phyloP scores from a whole-genome alignment of 2,797 vertebrate genomes.

The Presbytis comata region DNA sequence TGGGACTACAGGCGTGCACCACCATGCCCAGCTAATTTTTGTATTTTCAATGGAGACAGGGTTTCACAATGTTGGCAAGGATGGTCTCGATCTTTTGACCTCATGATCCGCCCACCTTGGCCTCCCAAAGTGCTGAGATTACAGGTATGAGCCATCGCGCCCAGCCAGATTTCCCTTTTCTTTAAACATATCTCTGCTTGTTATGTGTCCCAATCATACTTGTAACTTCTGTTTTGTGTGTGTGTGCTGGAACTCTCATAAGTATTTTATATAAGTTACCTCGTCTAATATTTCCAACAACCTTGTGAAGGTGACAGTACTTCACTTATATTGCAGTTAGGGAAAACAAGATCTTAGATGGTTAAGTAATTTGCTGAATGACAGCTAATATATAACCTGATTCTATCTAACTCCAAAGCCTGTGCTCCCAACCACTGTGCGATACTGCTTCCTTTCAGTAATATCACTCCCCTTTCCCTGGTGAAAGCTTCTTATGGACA shows the following conservation, averaged over 20 bases:
- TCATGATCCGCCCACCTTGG: too few species aligned
- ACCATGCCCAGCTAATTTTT: too few species aligned
- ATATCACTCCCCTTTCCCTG: not conserved
- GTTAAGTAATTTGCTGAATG: slow-evolving; percentile 30
- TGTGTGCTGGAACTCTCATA: not conserved
- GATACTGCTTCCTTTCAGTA: not conserved
- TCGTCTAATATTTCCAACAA: slow-evolving; percentile 37
- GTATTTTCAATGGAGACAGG: too few species aligned
- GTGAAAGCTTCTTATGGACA: not conserved
- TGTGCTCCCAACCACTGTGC: not conserved
- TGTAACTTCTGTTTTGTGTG: not conserved
- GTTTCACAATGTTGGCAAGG: too few species aligned
- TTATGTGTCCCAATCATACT: slow-evolving; percentile 17
- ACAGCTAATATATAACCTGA: not conserved
- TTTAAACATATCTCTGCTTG: not conserved
- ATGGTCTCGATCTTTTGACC: too few species aligned
- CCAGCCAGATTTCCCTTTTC: not conserved
- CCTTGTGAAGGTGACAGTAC: slow-evolving; percentile 1
- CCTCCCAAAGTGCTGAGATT: too few species aligned
- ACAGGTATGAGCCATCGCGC: too few species aligned
- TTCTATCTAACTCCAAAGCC: slow-evolving; percentile 1
- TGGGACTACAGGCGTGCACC: too few species aligned
- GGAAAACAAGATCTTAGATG: not conserved
- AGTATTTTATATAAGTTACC: slow-evolving; percentile 11
- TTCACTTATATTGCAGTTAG: slow-evolving; percentile 17